Percentiles rank a stretch among this genome's conserved stretches.
Conservation (phyloP, 2,888 invertebrate species). For the Argyresthia albistria region DNA sequence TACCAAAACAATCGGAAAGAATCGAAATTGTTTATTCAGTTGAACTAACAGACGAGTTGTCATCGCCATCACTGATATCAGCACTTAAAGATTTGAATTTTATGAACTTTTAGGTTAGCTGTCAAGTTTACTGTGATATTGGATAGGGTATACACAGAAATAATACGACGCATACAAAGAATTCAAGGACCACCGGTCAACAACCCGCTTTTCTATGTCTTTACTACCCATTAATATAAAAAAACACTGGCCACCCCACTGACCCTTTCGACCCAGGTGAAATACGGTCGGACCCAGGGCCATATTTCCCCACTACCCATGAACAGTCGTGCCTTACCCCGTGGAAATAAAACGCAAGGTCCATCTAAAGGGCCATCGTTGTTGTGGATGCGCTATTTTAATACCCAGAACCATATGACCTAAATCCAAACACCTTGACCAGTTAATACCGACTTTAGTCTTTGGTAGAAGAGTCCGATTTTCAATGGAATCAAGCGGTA, state of each 20-base stretch:
- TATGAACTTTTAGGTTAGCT: too few species aligned
- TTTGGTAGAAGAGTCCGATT: background rate
- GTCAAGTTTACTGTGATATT: too few species aligned
- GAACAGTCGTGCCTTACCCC: slow-evolving; percentile 66
- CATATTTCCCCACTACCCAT: slow-evolving; percentile 59
- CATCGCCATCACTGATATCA: too few species aligned
- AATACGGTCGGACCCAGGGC: slow-evolving; percentile 16
- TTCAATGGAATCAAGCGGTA: background rate
- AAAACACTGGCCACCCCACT: background rate
- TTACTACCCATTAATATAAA: too few species aligned
- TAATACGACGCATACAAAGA: too few species aligned
- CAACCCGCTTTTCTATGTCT: too few species aligned
- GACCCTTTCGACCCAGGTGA: background rate
- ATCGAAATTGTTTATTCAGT: too few species aligned
- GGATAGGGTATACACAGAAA: too few species aligned
- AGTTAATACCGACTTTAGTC: background rate
- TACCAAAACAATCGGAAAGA: too few species aligned
- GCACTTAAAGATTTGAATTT: too few species aligned
- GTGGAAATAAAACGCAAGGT: slow-evolving; percentile 70
- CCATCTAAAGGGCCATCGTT: slow-evolving; percentile 70
- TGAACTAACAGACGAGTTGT: too few species aligned
- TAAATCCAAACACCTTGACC: background rate
- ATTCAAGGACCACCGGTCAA: too few species aligned
- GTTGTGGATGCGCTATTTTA: slow-evolving; percentile 64
- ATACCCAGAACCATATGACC: slow-evolving; percentile 14